A percentile compares a stretch with the other conserved stretches of the same genome.
Evolutionary conservation across 2,888 invertebrate genomes (phyloP).

Genomic region (Tetropium fuscum): DNA sequence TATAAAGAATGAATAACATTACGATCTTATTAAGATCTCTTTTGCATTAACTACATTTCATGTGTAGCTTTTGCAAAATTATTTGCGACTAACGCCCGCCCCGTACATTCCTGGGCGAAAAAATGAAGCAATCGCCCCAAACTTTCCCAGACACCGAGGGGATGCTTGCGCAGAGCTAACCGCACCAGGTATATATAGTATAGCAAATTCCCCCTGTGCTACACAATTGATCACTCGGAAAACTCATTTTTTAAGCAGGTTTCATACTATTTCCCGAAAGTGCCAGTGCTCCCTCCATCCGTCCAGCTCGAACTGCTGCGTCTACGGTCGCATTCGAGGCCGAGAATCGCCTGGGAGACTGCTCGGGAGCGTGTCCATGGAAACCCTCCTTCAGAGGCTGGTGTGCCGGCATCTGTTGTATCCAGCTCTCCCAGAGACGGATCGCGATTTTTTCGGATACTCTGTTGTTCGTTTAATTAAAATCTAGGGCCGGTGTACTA

Average conservation of each 20-base stretch:
- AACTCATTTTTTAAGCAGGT: slow-evolving; percentile 52
- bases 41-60: no score
- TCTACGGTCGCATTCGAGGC: slow-evolving; percentile 22
- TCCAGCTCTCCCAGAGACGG: slow-evolving; percentile 36
- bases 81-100: no score
- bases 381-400: slow-evolving; percentile 54
- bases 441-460: slow-evolving; percentile 27
- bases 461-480: no score
- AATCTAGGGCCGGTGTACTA: no score
- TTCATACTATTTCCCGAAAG: slow-evolving; percentile 50
- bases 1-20: no score
- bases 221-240: slow-evolving; percentile 55
- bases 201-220: slow-evolving; percentile 40
- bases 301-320: slow-evolving; percentile 38
- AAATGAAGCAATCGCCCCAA: no score
- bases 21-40: no score
- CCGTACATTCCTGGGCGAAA: no score
- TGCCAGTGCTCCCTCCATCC: slow-evolving; percentile 43
- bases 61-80: no score
- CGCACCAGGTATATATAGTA: slow-evolving; percentile 33
- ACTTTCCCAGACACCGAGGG: no score
- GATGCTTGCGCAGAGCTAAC: slow-evolving; percentile 37
- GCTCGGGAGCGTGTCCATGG: slow-evolving; percentile 57
- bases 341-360: slow-evolving; percentile 41
- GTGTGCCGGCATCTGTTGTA: slow-evolving; percentile 56